These are phyloP conservation scores for Semicossyphus pulcher DNA, from an alignment of 2,113 vertebrate genomes.

Conservation along the genomic window DNA sequence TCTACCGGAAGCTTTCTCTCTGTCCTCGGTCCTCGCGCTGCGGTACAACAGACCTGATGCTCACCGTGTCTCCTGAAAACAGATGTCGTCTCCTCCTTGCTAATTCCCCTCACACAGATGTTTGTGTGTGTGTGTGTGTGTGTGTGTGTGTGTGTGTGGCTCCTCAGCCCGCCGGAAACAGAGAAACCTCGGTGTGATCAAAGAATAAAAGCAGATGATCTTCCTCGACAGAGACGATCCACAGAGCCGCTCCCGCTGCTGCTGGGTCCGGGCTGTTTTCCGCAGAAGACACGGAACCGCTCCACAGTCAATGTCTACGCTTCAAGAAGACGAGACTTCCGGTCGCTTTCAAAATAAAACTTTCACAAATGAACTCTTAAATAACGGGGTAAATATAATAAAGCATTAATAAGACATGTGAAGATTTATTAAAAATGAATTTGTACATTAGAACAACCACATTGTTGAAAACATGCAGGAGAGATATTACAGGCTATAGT, in stretches of 20 bases:
- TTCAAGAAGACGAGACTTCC: background rate
- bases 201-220: background rate
- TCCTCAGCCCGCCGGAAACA: background rate
- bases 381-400: too few species aligned
- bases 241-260: background rate
- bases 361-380: too few species aligned
- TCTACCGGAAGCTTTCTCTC: background rate
- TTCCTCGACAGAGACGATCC: background rate
- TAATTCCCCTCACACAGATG: background rate
- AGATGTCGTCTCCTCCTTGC: constrained; percentile 12
- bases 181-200: background rate
- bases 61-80: constrained; percentile 28
- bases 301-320: background rate
- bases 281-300: constrained; percentile 26
- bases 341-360: constrained; percentile 36
- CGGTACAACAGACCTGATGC: too few species aligned
- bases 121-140: background rate
- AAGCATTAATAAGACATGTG: too few species aligned
- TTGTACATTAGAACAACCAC: too few species aligned
- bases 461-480: too few species aligned
- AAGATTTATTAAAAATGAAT: too few species aligned
- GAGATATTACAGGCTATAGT: too few species aligned
- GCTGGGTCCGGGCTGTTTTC: constrained; percentile 42
- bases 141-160: background rate
- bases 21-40: too few species aligned